phyloP scores from a whole-genome alignment of 2,888 invertebrate species.

The Cryptus armator region DNA sequence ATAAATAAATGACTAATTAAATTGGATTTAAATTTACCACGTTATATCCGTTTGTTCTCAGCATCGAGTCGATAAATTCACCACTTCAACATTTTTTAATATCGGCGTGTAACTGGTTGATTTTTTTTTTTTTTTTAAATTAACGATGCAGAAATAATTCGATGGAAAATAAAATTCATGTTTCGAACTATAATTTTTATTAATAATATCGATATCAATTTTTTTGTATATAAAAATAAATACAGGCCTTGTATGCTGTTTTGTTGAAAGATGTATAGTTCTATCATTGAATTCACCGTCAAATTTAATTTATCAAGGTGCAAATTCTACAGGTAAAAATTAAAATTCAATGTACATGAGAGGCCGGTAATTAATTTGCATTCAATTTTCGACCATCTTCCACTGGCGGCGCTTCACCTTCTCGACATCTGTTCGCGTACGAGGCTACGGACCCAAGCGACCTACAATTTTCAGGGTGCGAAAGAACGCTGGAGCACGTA shows the following conservation, averaged over 20 bases:
- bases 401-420: not conserved
- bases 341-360: constrained; percentile 10
- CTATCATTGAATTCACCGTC: not conserved
- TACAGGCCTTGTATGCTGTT: not conserved
- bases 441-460: not conserved
- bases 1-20: not conserved
- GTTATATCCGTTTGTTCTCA: not conserved
- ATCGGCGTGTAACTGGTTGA: too few species aligned
- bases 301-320: not conserved
- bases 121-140: not conserved
- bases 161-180: not conserved
- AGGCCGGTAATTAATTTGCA: constrained; percentile 29
- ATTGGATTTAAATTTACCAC: not conserved
- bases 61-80: not conserved
- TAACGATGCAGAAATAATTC: not conserved
- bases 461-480: constrained; percentile 6
- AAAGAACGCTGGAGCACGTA: constrained; percentile 20
- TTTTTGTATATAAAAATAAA: too few species aligned
- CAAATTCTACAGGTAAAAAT: not conserved
- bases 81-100: not conserved
- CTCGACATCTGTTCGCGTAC: not conserved
- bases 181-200: not conserved
- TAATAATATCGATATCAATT: not conserved
- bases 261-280: not conserved
- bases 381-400: constrained; percentile 42